Conservation (phyloP, 2,797 vertebrate genomes). For the Cyclura pinguis region DNA sequence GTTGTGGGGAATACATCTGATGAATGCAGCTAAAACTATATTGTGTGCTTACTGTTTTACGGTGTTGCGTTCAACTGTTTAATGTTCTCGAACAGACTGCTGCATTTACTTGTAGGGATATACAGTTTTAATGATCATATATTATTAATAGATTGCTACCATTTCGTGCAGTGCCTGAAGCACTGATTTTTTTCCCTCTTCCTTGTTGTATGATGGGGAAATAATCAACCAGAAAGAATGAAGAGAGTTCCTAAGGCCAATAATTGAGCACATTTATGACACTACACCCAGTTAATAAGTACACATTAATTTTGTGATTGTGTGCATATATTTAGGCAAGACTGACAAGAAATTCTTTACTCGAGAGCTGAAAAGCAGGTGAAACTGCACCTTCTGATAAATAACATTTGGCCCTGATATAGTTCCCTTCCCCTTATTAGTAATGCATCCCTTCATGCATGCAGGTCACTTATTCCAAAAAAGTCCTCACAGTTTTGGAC, state of each 20-base stretch:
- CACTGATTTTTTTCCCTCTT: conserved; percentile 66
- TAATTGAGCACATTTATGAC: conserved; percentile 68
- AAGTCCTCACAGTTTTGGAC: neutral
- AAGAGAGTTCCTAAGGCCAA: conserved; percentile 40
- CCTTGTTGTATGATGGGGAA: conserved; percentile 47
- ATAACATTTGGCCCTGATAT: neutral
- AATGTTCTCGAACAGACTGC: conserved; percentile 55
- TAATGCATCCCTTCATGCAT: neutral
- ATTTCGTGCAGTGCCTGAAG: conserved; percentile 61
- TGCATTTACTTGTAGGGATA: conserved; percentile 50
- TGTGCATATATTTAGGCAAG: conserved; percentile 64
- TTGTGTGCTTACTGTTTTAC: conserved; percentile 17
- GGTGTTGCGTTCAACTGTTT: conserved; percentile 59
- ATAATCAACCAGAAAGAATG: conserved; percentile 60
- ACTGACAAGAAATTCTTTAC: conserved; percentile 42
- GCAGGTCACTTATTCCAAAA: conserved; percentile 7
- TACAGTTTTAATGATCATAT: conserved; percentile 59
- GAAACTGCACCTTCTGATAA: conserved; percentile 7
- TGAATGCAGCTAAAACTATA: neutral
- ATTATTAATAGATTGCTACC: conserved; percentile 71
- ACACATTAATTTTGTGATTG: conserved; percentile 69
- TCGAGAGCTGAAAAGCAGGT: neutral
- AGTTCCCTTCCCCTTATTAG: neutral
- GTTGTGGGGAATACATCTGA: neutral
- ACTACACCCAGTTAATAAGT: conserved; percentile 68